Evolutionary conservation across 2,113 vertebrate genomes (phyloP).

Genomic region (Nestor notabilis): DNA sequence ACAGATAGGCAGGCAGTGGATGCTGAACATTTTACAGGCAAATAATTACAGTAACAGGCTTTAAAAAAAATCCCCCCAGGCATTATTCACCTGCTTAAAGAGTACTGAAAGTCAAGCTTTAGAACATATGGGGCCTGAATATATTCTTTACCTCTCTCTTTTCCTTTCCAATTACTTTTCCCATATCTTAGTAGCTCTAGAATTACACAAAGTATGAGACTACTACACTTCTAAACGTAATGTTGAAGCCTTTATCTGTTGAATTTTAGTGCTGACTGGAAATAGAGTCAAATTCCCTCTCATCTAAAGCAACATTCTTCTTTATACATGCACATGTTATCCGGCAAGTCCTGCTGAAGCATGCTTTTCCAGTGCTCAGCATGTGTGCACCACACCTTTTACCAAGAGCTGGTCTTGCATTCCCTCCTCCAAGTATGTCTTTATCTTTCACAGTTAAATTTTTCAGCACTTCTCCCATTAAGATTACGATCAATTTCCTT

Average conservation of each 20-base stretch:
- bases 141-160: not conserved
- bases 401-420: not conserved
- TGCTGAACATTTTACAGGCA: not conserved
- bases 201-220: not conserved
- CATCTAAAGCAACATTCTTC: not conserved
- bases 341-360: slow-evolving; percentile 11
- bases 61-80: not conserved
- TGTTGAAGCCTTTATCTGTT: not conserved
- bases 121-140: not conserved
- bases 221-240: not conserved
- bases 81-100: slow-evolving; percentile 4
- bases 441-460: slow-evolving; percentile 10
- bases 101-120: not conserved
- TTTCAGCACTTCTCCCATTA: not conserved
- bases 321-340: not conserved
- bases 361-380: not conserved
- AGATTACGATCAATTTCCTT: slow-evolving; percentile 47
- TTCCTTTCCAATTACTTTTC: not conserved
- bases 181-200: not conserved
- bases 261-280: not conserved
- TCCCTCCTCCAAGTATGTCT: not conserved
- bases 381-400: not conserved
- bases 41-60: not conserved
- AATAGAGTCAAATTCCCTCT: not conserved
- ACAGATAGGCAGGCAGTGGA: not conserved